Evolutionary conservation across 2,113 vertebrate species (phyloP).

Genomic region (Xiphophorus maculatus): DNA sequence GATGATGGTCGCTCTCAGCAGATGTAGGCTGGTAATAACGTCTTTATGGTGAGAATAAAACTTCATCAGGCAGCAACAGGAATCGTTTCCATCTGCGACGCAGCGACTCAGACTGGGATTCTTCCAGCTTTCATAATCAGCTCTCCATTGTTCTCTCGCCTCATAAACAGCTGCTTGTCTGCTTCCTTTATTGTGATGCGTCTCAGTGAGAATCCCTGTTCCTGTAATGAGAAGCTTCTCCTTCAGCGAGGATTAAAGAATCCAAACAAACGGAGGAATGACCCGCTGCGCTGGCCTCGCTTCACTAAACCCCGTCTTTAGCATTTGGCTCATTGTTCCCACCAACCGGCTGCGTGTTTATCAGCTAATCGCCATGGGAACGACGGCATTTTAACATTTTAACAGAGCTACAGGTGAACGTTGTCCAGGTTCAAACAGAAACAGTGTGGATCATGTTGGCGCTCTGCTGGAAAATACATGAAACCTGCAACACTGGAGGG

Average conservation of each 20-base stretch:
- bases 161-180: constrained; percentile 44
- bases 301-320: constrained; percentile 33
- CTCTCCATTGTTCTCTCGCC: constrained; percentile 12
- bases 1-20: background rate
- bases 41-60: no score
- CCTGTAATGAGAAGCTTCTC: constrained; percentile 51
- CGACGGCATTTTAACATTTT: background rate
- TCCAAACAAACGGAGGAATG: constrained; percentile 47
- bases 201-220: constrained; percentile 33
- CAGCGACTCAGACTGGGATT: constrained; percentile 17
- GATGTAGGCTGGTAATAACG: no score
- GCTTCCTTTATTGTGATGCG: constrained; percentile 33
- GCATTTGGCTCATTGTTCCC: constrained; percentile 50
- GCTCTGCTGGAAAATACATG: no score
- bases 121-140: constrained; percentile 31
- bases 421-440: no score
- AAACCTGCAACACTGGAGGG: no score
- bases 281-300: constrained; percentile 42
- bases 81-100: constrained; percentile 5
- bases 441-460: no score
- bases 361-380: constrained; percentile 14
- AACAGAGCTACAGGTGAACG: background rate
- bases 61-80: background rate
- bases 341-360: constrained; percentile 8
- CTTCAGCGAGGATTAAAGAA: constrained; percentile 65